Percentiles rank a stretch among this genome's conserved stretches.
phyloP scores from a whole-genome alignment of 1,140 invertebrate species.

The Phocides pigmalion region DNA sequence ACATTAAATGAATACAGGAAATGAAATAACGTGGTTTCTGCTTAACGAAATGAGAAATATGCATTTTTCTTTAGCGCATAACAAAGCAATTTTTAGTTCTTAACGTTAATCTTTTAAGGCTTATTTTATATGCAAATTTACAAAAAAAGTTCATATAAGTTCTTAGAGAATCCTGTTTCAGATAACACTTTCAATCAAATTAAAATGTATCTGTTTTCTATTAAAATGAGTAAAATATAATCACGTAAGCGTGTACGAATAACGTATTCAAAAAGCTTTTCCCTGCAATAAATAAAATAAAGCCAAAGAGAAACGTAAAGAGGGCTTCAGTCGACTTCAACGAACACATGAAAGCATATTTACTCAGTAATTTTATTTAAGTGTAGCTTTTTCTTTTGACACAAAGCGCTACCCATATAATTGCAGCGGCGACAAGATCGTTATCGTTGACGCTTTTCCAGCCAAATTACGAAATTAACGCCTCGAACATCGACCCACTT shows the following conservation, averaged over 20 bases:
- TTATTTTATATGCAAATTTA: not conserved
- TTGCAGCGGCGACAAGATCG: slow-evolving; percentile 64
- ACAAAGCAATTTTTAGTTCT: not conserved
- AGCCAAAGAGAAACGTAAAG: slow-evolving; percentile 32
- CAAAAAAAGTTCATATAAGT: not conserved
- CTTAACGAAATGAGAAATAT: slow-evolving; percentile 13
- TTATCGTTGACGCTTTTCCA: slow-evolving; percentile 64
- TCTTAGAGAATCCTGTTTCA: not conserved
- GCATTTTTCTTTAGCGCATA: not conserved
- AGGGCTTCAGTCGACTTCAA: slow-evolving; percentile 33
- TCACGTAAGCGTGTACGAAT: slow-evolving; percentile 1
- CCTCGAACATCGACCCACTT: slow-evolving; percentile 45
- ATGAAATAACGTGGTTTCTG: slow-evolving; percentile 41
- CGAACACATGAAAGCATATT: slow-evolving; percentile 50
- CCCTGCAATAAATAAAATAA: slow-evolving; percentile 29
- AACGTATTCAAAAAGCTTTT: slow-evolving; percentile 18
- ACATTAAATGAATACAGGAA: slow-evolving; percentile 32
- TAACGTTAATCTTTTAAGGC: not conserved
- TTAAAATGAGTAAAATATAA: slow-evolving; percentile 3
- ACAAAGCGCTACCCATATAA: slow-evolving; percentile 63
- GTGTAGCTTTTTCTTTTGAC: slow-evolving; percentile 64
- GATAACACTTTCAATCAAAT: too few species aligned
- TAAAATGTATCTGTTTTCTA: not conserved
- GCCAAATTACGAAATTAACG: slow-evolving; percentile 64
- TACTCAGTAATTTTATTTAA: slow-evolving; percentile 66